Conservation (phyloP, 2,113 vertebrate genomes). For the Dromaius novaehollandiae region DNA sequence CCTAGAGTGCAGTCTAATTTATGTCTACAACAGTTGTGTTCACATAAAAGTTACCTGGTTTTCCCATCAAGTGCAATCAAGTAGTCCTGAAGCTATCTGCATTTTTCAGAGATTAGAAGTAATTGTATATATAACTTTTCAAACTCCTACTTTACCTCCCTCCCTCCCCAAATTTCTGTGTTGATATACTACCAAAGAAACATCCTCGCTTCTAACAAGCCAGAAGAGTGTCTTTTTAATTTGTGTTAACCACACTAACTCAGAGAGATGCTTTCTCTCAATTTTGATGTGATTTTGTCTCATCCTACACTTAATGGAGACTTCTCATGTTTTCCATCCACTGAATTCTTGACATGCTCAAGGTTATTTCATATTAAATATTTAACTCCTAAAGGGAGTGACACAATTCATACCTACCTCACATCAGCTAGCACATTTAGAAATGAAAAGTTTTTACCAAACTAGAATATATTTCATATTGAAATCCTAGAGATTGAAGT, state of each 20-base stretch:
- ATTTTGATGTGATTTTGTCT: neutral
- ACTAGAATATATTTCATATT: fast-evolving
- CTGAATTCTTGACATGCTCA: neutral
- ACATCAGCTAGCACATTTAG: neutral
- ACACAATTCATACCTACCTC: neutral
- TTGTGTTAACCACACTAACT: neutral
- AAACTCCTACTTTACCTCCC: neutral
- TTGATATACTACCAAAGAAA: neutral
- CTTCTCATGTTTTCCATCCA: neutral
- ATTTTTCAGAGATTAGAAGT: neutral
- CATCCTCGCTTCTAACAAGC: neutral
- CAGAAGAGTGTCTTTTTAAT: neutral
- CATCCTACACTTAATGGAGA: neutral
- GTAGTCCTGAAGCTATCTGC: neutral
- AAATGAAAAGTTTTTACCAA: neutral
- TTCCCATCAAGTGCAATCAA: neutral
- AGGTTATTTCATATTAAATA: neutral
- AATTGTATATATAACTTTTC: neutral
- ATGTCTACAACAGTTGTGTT: neutral
- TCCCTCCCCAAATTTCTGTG: neutral
- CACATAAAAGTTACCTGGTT: neutral
- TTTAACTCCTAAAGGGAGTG: neutral
- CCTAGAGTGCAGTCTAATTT: no score
- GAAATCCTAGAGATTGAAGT: neutral
- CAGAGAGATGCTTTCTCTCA: neutral